phyloP scores from a whole-genome alignment of 2,113 vertebrate genomes.

The Phrynosoma blainvillii region DNA sequence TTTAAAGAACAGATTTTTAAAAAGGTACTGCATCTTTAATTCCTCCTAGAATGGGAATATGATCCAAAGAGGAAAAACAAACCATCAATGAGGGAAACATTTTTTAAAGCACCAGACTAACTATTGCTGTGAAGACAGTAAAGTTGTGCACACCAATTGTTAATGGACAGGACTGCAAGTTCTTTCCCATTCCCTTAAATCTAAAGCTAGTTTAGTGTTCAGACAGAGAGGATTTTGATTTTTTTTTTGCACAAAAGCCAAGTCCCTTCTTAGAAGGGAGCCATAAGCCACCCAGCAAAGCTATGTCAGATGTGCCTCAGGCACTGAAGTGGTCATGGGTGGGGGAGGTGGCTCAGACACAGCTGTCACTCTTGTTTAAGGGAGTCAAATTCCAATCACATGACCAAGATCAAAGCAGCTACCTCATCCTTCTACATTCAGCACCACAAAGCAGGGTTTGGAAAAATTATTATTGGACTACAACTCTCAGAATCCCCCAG shows the following conservation, averaged over 20 bases:
- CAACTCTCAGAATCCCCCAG: no score
- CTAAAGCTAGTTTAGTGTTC: neutral
- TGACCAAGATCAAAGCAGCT: neutral
- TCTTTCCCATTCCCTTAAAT: neutral
- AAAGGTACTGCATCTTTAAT: slow-evolving; percentile 10
- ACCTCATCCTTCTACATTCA: neutral
- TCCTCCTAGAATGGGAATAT: neutral
- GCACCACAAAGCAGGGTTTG: neutral
- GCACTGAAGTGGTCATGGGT: neutral
- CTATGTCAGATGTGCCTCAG: neutral
- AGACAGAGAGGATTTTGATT: neutral
- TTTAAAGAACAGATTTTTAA: slow-evolving; percentile 6
- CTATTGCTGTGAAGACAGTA: slow-evolving; percentile 14
- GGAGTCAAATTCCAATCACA: neutral
- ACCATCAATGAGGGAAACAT: neutral
- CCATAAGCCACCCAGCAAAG: neutral
- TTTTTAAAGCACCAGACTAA: neutral
- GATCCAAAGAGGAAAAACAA: neutral
- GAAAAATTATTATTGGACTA: no score
- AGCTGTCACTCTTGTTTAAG: neutral
- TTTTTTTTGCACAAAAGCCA: neutral
- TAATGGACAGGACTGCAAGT: neutral
- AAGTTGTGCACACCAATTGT: neutral
- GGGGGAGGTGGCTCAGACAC: neutral
- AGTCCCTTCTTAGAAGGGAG: slow-evolving; percentile 19